phyloP scores from a whole-genome alignment of 2,797 vertebrate genomes.

The Leptodactylus fallax region DNA sequence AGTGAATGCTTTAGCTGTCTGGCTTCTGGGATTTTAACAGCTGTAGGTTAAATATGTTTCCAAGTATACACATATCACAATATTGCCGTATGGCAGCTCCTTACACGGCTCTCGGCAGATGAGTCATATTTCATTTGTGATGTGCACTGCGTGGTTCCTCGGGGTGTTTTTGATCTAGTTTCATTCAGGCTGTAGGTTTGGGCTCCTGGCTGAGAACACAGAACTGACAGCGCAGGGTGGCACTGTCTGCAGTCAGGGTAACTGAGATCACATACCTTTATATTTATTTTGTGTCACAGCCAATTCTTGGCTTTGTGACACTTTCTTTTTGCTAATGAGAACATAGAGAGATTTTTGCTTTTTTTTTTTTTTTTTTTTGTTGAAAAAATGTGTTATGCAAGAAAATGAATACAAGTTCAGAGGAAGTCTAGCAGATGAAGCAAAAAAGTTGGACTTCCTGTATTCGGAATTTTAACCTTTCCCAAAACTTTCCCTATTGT shows the following conservation, averaged over 20 bases:
- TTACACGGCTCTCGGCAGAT: slow-evolving; percentile 20
- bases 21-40: slow-evolving; percentile 16
- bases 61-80: slow-evolving; percentile 11
- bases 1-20: background rate
- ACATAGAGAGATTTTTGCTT: slow-evolving; percentile 61
- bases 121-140: slow-evolving; percentile 46
- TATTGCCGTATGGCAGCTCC: slow-evolving; percentile 32
- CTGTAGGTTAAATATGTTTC: slow-evolving; percentile 28
- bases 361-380: slow-evolving; percentile 61
- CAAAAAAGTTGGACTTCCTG: slow-evolving; percentile 77
- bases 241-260: slow-evolving; percentile 45
- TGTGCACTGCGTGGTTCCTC: slow-evolving; percentile 30
- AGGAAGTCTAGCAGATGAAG: slow-evolving; percentile 77
- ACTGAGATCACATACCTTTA: slow-evolving; percentile 45
- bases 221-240: slow-evolving; percentile 48
- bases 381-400: slow-evolving; percentile 71
- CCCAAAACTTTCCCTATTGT: slow-evolving; percentile 78
- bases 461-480: slow-evolving; percentile 77
- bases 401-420: slow-evolving; percentile 71
- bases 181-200: slow-evolving; percentile 25
- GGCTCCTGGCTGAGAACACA: slow-evolving; percentile 53
- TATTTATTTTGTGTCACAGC: slow-evolving; percentile 39
- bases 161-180: slow-evolving; percentile 47
- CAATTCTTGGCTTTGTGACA: slow-evolving; percentile 31
- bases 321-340: slow-evolving; percentile 61